Percentiles rank a stretch among this genome's conserved stretches.
Evolutionary conservation across 2,797 vertebrate species (phyloP).

Genomic region (Taeniopygia guttata): DNA sequence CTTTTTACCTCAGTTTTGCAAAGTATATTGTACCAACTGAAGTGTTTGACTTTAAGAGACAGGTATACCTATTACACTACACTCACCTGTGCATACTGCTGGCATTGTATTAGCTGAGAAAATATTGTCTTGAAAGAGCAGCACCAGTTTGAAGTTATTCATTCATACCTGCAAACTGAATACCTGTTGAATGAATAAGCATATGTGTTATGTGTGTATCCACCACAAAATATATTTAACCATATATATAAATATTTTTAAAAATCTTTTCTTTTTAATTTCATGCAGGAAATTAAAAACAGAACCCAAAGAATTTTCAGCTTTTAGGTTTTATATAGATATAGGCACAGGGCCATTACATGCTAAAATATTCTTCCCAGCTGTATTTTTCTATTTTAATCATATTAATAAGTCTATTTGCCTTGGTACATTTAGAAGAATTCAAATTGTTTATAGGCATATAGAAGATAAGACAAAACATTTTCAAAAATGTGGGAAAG

Average conservation of each 20-base stretch:
- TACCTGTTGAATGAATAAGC: neutral
- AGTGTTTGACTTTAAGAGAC: neutral
- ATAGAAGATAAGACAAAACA: neutral
- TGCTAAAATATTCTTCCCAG: neutral
- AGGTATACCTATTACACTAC: neutral
- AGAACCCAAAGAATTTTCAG: neutral
- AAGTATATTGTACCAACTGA: neutral
- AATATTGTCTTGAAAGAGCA: neutral
- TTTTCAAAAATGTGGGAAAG: neutral
- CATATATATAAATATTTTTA: rapidly evolving
- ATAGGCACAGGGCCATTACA: neutral
- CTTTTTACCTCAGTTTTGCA: neutral
- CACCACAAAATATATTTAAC: rapidly evolving
- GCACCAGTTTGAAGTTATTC: neutral
- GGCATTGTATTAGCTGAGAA: neutral
- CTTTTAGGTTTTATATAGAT: neutral
- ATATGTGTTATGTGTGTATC: neutral
- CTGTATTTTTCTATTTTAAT: neutral
- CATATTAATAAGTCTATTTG: neutral
- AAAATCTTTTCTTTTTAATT: neutral
- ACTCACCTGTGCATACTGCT: neutral
- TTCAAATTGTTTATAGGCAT: neutral
- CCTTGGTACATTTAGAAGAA: neutral
- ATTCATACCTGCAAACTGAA: neutral
- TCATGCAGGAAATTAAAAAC: neutral